Percentiles rank a stretch among this genome's conserved stretches.
Conservation (phyloP, 2,797 vertebrate genomes). For the Melanotaenia trifasciata region DNA sequence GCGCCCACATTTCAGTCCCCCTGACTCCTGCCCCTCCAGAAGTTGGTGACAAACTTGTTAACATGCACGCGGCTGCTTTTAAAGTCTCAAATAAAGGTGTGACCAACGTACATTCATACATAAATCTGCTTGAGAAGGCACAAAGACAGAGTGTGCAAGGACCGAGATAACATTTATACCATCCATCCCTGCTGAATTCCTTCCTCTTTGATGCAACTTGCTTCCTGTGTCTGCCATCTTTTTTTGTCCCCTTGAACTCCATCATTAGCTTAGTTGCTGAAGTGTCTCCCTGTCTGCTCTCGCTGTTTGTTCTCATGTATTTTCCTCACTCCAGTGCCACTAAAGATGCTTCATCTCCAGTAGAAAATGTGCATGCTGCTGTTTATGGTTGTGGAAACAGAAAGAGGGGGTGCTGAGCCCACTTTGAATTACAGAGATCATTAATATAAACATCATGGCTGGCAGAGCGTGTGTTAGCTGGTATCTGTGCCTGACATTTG, state of each 20-base stretch:
- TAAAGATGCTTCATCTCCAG: slow-evolving; percentile 10
- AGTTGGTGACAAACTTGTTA: slow-evolving; percentile 38
- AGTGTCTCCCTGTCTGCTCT: background rate
- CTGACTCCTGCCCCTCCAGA: slow-evolving; percentile 54
- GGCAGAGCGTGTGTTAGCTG: slow-evolving; percentile 15
- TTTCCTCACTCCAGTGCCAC: background rate
- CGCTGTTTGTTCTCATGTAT: slow-evolving; percentile 17
- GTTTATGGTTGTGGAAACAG: slow-evolving; percentile 52
- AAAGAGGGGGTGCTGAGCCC: slow-evolving; percentile 44
- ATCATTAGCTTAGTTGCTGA: background rate
- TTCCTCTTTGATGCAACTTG: background rate
- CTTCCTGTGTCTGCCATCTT: slow-evolving; percentile 9
- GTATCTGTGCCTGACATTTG: slow-evolving; percentile 46
- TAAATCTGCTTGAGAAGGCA: slow-evolving; percentile 26
- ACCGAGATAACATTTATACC: slow-evolving; percentile 18
- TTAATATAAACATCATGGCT: slow-evolving; percentile 21
- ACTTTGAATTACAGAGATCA: slow-evolving; percentile 58
- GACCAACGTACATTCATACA: slow-evolving; percentile 25
- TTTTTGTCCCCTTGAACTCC: background rate
- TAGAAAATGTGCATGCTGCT: slow-evolving; percentile 30
- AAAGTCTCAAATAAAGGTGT: slow-evolving; percentile 52
- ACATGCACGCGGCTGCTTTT: slow-evolving; percentile 46
- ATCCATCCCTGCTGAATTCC: slow-evolving; percentile 1
- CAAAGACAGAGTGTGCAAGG: slow-evolving; percentile 3
- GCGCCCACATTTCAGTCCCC: slow-evolving; percentile 58